These are phyloP conservation scores for Engraulis encrasicolus DNA, from an alignment of 2,113 vertebrate genomes.

Conservation along the genomic window DNA sequence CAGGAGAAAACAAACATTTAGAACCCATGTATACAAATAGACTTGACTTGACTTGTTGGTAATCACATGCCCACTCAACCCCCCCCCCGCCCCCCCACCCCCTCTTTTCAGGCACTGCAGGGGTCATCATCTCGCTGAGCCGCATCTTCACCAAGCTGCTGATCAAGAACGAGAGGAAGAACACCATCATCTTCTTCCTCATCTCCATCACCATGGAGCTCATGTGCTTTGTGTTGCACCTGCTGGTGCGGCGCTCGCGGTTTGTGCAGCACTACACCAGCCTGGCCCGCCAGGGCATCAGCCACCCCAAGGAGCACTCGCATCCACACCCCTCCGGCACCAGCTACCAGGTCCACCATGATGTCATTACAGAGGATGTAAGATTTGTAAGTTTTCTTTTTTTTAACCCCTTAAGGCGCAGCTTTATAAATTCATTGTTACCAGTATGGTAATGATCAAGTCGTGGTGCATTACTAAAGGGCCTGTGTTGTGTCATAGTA, in stretches of 20 bases:
- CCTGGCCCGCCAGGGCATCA: constrained; percentile 66
- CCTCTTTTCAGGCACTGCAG: constrained; percentile 84
- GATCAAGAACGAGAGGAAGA: constrained; percentile 85
- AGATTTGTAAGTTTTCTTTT: constrained; percentile 84
- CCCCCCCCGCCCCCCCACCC: no score
- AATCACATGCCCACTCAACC: not conserved
- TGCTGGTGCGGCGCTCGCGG: constrained; percentile 86
- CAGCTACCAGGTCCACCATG: constrained; percentile 89
- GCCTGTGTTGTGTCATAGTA: no score
- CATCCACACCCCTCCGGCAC: constrained; percentile 63
- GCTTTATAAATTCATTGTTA: no score
- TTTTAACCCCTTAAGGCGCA: no score
- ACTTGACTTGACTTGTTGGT: not conserved
- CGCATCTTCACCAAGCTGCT: constrained; percentile 97
- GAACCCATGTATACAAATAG: no score
- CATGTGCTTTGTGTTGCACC: constrained; percentile 91
- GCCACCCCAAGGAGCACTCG: constrained; percentile 53
- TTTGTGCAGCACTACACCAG: constrained; percentile 89
- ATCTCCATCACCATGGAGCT: constrained; percentile 92
- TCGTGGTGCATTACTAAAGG: no score
- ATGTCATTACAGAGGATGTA: constrained; percentile 87
- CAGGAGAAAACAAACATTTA: no score
- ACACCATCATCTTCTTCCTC: constrained; percentile 97
- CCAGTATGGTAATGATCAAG: no score
- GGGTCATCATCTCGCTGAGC: constrained; percentile 94